phyloP scores from a whole-genome alignment of 2,888 invertebrate species.

The Ypsolopha scabrella region DNA sequence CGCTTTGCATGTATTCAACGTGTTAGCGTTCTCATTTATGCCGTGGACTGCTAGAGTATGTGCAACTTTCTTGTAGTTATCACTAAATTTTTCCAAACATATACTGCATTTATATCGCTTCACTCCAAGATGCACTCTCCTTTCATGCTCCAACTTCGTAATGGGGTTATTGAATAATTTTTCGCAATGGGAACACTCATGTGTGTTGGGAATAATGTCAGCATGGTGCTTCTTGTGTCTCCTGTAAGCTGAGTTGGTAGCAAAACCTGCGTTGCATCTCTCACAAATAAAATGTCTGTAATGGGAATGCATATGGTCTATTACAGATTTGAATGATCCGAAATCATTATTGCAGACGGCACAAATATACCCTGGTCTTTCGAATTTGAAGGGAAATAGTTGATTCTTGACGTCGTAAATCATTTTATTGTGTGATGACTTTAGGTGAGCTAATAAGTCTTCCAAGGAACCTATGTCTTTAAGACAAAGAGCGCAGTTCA shows the following conservation, averaged over 20 bases:
- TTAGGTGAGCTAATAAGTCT: slow-evolving; percentile 25
- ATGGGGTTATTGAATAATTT: not conserved
- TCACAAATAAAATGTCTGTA: slow-evolving; percentile 34
- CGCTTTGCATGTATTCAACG: slow-evolving; percentile 2
- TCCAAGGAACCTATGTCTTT: slow-evolving; percentile 19
- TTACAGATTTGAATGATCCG: slow-evolving; percentile 27
- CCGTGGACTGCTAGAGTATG: slow-evolving; percentile 29
- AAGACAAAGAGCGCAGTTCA: slow-evolving; percentile 32
- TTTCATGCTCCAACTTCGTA: not conserved
- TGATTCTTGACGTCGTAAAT: slow-evolving; percentile 29
- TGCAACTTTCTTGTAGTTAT: slow-evolving; percentile 25
- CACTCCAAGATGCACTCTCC: not conserved
- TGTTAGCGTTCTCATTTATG: not conserved
- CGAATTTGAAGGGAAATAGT: slow-evolving; percentile 30
- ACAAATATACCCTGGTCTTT: slow-evolving; percentile 20
- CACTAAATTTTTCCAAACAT: slow-evolving; percentile 55
- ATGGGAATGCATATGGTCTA: slow-evolving; percentile 34
- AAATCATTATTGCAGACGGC: slow-evolving; percentile 25
- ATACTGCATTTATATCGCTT: slow-evolving; percentile 28
- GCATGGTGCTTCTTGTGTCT: not conserved
- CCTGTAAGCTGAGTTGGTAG: not conserved
- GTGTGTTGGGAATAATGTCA: not conserved
- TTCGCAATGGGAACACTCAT: not conserved
- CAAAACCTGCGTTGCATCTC: slow-evolving; percentile 21
- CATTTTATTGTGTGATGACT: slow-evolving; percentile 17